Conservation (phyloP, 2,113 vertebrate species). For the Gopherus flavomarginatus region DNA sequence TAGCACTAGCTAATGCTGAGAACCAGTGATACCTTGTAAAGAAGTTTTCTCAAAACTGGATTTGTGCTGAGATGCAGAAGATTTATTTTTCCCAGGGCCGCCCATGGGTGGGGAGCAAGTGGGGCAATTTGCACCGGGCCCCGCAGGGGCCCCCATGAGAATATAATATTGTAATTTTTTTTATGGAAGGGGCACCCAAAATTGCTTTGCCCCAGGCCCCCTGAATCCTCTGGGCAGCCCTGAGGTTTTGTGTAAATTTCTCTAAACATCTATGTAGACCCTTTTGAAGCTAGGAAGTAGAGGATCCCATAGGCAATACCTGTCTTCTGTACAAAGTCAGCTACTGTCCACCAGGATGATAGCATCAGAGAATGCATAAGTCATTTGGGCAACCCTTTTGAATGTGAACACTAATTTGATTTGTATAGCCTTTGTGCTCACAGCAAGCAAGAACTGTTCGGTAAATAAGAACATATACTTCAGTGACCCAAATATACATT, state of each 20-base stretch:
- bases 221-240: no score
- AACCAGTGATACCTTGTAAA: no score
- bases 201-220: no score
- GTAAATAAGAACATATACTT: not conserved
- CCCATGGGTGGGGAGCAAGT: no score
- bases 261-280: not conserved
- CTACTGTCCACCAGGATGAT: not conserved
- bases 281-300: not conserved
- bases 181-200: no score
- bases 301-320: not conserved
- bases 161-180: no score
- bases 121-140: no score
- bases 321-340: not conserved
- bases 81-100: no score
- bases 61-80: no score
- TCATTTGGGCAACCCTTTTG: not conserved
- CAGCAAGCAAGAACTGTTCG: not conserved
- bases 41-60: no score
- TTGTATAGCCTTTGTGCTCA: not conserved
- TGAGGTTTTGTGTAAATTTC: rapidly evolving
- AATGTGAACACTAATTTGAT: not conserved
- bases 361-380: not conserved
- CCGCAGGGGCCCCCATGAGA: no score
- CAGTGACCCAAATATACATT: not conserved
- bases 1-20: no score